Percentiles rank a stretch among this genome's conserved stretches.
These are phyloP conservation scores for Neomorphus geoffroyi DNA, from an alignment of 2,797 vertebrate genomes.

Conservation along the genomic window DNA sequence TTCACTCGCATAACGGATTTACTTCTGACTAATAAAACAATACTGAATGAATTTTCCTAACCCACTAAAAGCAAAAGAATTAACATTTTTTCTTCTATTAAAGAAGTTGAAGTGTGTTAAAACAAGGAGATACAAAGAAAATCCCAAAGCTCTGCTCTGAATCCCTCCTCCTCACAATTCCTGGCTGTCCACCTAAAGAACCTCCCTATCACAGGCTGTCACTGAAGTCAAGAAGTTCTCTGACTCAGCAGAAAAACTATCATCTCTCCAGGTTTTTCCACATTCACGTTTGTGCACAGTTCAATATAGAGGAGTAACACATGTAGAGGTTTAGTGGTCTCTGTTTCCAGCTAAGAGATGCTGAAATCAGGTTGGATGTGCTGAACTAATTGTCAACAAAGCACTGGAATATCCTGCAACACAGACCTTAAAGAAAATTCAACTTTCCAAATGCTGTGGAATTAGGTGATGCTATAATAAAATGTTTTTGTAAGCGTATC, in stretches of 20 bases:
- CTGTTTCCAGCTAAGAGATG: slow-evolving; percentile 15
- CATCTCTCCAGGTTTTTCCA: not conserved
- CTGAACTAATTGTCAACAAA: not conserved
- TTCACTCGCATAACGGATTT: not conserved
- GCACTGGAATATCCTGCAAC: not conserved
- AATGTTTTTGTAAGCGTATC: not conserved
- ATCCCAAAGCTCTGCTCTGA: not conserved
- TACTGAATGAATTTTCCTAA: not conserved
- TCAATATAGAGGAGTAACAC: not conserved
- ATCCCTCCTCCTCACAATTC: not conserved
- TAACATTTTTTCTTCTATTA: not conserved
- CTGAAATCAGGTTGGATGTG: not conserved
- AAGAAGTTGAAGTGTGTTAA: not conserved
- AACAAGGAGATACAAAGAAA: not conserved
- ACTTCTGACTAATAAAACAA: not conserved
- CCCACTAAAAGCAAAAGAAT: not conserved
- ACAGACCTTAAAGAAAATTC: not conserved
- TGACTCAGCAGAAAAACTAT: not conserved
- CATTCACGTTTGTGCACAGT: not conserved
- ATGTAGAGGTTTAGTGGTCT: not conserved
- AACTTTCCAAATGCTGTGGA: not conserved
- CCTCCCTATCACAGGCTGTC: not conserved
- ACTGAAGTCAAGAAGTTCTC: not conserved
- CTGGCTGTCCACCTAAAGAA: not conserved
- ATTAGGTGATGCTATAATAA: not conserved